phyloP scores from a whole-genome alignment of 2,113 vertebrate species.

The Myotis lucifugus region DNA sequence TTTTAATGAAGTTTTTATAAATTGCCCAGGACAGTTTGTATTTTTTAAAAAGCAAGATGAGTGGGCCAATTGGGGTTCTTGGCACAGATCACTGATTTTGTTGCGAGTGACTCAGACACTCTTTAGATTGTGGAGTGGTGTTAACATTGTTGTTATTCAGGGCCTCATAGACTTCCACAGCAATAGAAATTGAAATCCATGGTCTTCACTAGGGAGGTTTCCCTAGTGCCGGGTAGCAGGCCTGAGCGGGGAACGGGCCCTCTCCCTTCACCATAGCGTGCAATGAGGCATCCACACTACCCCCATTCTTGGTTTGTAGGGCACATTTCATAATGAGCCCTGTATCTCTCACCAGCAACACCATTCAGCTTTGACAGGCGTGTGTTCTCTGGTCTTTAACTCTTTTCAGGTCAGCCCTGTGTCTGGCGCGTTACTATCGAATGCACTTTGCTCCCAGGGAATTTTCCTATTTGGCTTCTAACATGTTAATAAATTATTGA shows the following conservation, averaged over 20 bases:
- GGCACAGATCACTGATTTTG: neutral
- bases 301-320: slow-evolving; percentile 2
- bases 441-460: slow-evolving; percentile 15
- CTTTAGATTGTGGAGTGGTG: neutral
- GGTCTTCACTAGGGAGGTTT: neutral
- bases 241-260: neutral
- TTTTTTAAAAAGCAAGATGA: slow-evolving; percentile 1
- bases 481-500: slow-evolving; percentile 75
- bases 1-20: neutral
- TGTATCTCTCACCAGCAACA: slow-evolving; percentile 40
- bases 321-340: slow-evolving; percentile 20
- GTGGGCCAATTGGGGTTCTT: neutral
- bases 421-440: neutral
- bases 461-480: slow-evolving; percentile 69
- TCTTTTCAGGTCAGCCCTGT: neutral
- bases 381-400: neutral
- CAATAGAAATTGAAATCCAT: neutral
- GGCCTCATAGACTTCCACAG: neutral
- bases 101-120: neutral
- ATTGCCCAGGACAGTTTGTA: neutral
- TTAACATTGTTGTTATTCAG: neutral
- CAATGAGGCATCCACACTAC: neutral
- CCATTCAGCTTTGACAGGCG: slow-evolving; percentile 14
- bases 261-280: neutral
- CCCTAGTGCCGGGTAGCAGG: neutral